Base-by-base conservation (phyloP, 2,888 invertebrate species). In the Gasteruption jaculator region DNA sequence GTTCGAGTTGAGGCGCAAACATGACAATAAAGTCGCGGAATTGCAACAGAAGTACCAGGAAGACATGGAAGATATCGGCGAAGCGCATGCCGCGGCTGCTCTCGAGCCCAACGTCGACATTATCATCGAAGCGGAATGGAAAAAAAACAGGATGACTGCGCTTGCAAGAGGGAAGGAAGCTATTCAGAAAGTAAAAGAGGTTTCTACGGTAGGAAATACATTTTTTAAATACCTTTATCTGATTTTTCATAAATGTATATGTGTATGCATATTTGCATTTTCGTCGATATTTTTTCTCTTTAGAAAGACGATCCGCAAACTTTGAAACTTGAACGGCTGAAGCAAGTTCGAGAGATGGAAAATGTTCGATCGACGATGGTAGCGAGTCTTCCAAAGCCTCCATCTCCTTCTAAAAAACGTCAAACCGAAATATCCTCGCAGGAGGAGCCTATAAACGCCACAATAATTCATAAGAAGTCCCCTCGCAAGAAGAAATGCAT, bases 11-110 rank as follows among this genome's bases (percentile, higher is more conserved):
- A 71, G 73, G 48, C 71, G 73, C 49, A 72, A 76, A 66, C 74
- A 79, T 47, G 71, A 76, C 49, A 69, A 72, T 42, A 74, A 74
- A 54, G 60, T 78, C 10, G 51, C 73, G 43, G 71, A 71, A 21
- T 57, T 76, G n/a, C 76, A 77, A 55, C 68, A 72, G 41, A 74
- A 76, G 42, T 77, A 76, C 54, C 62, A 72, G 40, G 73, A 75
- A 38, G 74, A 75, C 43, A 56, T 76, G 45, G 70, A 72, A 47
- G 73, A 76, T 50, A 71, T 78, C 27, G 78, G 78, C 3, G 55
- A 68, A 15, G 77, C 74, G 0, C 78, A 78, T 52, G 60, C 59
- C 11, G 63, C 71, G 32, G 77, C 77, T 20, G 61, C 61, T 12
- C 38, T 59, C 7, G 67, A 73, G 41, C 68, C 72, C 18, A 63